Conservation (phyloP, 2,888 invertebrate genomes). For the Seira musarum region DNA sequence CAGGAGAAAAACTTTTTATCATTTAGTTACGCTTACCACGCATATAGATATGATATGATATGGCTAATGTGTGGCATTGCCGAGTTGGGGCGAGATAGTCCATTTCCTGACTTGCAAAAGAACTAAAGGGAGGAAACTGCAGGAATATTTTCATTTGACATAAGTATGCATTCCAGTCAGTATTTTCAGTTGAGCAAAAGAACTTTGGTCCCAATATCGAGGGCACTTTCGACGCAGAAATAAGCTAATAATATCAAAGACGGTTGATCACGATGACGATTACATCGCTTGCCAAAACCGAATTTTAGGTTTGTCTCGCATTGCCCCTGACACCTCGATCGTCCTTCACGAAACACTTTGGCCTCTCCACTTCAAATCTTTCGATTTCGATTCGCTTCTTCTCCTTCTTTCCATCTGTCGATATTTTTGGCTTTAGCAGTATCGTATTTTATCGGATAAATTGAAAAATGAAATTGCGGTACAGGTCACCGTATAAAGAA, state of each 20-base stretch:
- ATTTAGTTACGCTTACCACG: too few relatives aligned
- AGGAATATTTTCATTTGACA: too few relatives aligned
- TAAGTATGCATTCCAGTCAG: too few relatives aligned
- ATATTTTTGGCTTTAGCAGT: background rate
- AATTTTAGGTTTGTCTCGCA: background rate
- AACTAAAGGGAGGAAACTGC: background rate
- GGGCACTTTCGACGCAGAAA: too few relatives aligned
- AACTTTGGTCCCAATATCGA: too few relatives aligned
- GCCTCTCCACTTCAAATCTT: background rate
- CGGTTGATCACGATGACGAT: background rate
- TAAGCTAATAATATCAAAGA: too few relatives aligned
- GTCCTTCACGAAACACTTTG: background rate
- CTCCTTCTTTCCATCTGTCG: too few relatives aligned
- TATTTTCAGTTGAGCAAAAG: too few relatives aligned
- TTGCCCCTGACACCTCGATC: background rate
- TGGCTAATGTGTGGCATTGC: too few relatives aligned
- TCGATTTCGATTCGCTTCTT: background rate
- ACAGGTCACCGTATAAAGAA: background rate
- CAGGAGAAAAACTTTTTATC: background rate
- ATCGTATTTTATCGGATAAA: background rate
- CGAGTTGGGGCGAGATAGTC: too few relatives aligned
- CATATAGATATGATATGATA: too few relatives aligned
- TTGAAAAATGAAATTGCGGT: background rate
- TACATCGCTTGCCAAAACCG: background rate
- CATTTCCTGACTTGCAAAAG: too few relatives aligned